These are phyloP conservation scores for Pogoniulus pusillus DNA, from an alignment of 2,797 vertebrate species.

Conservation along the genomic window DNA sequence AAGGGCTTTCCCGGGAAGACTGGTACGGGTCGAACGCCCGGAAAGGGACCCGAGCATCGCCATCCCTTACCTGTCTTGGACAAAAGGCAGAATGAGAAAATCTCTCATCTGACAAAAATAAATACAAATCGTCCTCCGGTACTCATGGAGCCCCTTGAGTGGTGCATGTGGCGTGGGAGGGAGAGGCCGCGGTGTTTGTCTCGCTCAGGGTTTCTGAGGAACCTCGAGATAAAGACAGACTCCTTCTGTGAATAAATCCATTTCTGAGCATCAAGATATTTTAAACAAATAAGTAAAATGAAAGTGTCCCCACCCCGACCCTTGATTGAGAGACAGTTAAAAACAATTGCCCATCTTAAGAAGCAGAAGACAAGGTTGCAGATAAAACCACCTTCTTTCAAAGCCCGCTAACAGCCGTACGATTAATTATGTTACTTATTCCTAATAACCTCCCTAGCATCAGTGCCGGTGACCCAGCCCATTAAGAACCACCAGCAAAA, in stretches of 20 bases:
- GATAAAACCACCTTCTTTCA: conserved; percentile 25
- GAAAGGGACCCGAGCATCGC: background rate
- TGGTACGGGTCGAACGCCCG: background rate
- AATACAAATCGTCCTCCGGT: background rate
- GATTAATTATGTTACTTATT: conserved; percentile 73
- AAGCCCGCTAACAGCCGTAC: conserved; percentile 49
- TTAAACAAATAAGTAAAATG: background rate
- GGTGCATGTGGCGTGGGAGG: background rate
- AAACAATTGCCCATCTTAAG: conserved; percentile 52
- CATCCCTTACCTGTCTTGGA: conserved; percentile 11
- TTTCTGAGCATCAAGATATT: background rate
- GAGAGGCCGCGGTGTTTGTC: rapidly evolving
- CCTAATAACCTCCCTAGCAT: conserved; percentile 65
- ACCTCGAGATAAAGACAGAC: background rate
- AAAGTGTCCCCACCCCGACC: background rate
- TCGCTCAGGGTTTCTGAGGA: background rate
- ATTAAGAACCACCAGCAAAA: conserved; percentile 51
- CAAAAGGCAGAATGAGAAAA: background rate
- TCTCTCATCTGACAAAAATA: background rate
- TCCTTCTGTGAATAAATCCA: background rate
- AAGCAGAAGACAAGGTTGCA: background rate
- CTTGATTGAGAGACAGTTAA: conserved; percentile 28
- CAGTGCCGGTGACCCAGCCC: conserved; percentile 56
- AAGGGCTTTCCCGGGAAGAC: too few relatives aligned
- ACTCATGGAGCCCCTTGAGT: background rate